phyloP scores from a whole-genome alignment of 2,888 invertebrate species.

The Phania funesta region DNA sequence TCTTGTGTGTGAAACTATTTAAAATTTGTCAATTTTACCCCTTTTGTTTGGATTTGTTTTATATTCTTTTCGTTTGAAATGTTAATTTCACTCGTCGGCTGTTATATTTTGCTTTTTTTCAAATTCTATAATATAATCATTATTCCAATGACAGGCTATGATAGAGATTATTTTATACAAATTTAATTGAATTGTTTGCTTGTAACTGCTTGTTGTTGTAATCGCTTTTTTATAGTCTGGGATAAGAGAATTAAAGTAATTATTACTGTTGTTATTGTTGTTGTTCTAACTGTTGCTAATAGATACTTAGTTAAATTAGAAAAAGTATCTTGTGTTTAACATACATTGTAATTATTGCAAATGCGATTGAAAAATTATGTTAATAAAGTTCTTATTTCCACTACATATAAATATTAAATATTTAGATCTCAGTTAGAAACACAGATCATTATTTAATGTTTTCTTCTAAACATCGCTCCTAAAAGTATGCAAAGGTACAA shows the following conservation, averaged over 20 bases:
- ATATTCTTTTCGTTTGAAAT: not conserved
- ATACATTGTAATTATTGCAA: too few relatives aligned
- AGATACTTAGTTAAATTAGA: not conserved
- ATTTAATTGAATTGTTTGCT: slow-evolving; percentile 46
- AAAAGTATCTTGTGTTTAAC: too few relatives aligned
- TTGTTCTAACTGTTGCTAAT: not conserved
- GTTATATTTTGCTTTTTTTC: slow-evolving; percentile 1
- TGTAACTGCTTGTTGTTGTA: slow-evolving; percentile 37
- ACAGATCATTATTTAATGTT: too few relatives aligned
- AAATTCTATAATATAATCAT: not conserved
- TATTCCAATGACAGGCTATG: not conserved
- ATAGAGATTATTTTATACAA: slow-evolving; percentile 22
- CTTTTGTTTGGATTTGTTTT: not conserved
- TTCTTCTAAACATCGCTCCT: too few relatives aligned
- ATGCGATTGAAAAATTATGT: too few relatives aligned
- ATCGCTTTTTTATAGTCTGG: slow-evolving; percentile 28
- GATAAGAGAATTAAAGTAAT: slow-evolving; percentile 4
- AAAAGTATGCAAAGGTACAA: too few relatives aligned
- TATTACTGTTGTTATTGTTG: not conserved
- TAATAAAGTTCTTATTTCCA: too few relatives aligned
- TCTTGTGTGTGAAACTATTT: slow-evolving; percentile 8
- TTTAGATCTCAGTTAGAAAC: too few relatives aligned
- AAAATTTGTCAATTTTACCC: not conserved
- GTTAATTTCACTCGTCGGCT: slow-evolving; percentile 11
- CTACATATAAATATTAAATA: too few relatives aligned